Percentiles rank a stretch among this genome's conserved stretches.
Evolutionary conservation across 64 coral and sea anemone species (phyloP).

Genomic region (Anthopleura sola): DNA sequence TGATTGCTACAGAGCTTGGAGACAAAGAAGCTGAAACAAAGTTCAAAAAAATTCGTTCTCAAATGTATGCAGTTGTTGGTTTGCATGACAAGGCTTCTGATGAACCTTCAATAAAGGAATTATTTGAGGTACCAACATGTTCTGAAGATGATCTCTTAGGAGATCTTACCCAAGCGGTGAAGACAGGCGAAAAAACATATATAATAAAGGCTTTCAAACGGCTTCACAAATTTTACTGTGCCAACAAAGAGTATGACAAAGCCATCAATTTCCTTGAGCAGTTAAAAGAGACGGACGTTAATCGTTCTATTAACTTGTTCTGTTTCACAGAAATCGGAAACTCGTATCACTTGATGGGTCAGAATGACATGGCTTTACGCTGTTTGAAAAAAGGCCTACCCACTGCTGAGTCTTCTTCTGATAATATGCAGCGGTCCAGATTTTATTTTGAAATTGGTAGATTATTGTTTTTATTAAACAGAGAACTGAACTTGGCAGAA

Average conservation of each 20-base stretch:
- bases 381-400: not conserved
- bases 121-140: not conserved
- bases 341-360: not conserved
- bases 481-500: not conserved
- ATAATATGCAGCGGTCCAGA: not conserved
- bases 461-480: not conserved
- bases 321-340: not conserved
- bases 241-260: not conserved
- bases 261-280: not conserved
- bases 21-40: too few relatives aligned
- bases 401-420: not conserved
- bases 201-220: not conserved
- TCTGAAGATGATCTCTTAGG: not conserved
- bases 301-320: not conserved
- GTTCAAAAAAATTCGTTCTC: too few relatives aligned
- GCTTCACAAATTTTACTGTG: not conserved
- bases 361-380: not conserved
- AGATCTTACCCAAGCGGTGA: not conserved
- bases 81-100: not conserved
- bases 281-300: not conserved
- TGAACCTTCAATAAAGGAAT: not conserved
- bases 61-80: not conserved
- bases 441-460: not conserved
- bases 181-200: not conserved
- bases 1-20: too few relatives aligned